Base-by-base conservation (phyloP, 2,888 invertebrate species). In the Epistrophe grossulariae region DNA sequence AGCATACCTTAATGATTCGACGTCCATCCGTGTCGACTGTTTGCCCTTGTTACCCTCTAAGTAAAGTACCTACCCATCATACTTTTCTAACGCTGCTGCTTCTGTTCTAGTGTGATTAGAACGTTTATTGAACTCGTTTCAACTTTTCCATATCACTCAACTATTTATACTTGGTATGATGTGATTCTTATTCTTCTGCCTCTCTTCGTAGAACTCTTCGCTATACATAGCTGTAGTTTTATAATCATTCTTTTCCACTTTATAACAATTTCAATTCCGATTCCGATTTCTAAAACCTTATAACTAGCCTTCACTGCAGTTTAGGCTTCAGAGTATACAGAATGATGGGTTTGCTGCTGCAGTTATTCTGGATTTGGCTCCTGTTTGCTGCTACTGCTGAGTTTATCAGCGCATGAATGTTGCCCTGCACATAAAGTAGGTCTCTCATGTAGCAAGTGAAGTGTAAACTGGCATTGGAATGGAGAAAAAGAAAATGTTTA, bases 361-460 rank as follows among this genome's bases (percentile, higher is more conserved):
- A 1, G 35, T 8, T 74, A 57, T 78, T 24, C 55, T 79, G 82
- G 68, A 73, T 55, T 60, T 62, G 73, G 79, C 83, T 79, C 73
- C 83, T 79, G 79, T 78, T 73, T 68, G 70, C 57, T 71, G 52
- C 24, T 24, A 3, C 24, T 24, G 24, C 3, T 24, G 3, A 82
- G 82, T 62, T 82, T 82, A 85, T 85, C 82, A 82, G 85, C 85
- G 85, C 85, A 85, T 85, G 84, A 81, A 84, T 77, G 80, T 72
- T 84, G 80, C 80, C 64, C 70, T 74, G 76, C 52, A 60, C 82
- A 72, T 62, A 79, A 85, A 85, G 77, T 85, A 85, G 85, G 85
- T 85, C 85, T 85, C 85, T 81, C 43, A 43, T 77, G 84, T 60
- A 45, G 77, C 84, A 84, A 84, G 77, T 84, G 84, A 84, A 84